phyloP scores from a whole-genome alignment of 2,888 invertebrate genomes.

The Machimus rusticus region DNA sequence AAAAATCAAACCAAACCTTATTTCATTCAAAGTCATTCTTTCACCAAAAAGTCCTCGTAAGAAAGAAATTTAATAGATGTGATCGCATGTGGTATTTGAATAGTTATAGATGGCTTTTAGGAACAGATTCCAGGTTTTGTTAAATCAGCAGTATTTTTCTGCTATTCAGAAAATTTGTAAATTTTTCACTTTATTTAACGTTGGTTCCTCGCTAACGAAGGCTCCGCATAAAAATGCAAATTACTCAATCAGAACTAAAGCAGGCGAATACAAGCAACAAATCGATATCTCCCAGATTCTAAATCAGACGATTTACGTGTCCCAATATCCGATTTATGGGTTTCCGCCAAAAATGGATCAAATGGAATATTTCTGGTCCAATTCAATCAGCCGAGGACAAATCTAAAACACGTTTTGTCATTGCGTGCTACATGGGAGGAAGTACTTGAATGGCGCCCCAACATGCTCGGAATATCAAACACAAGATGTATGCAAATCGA shows the following conservation, averaged over 20 bases:
- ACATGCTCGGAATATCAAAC: conserved; percentile 46
- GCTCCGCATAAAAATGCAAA: conserved; percentile 45
- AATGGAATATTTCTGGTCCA: conserved; percentile 48
- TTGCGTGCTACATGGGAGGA: conserved; percentile 44
- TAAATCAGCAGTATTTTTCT: neutral
- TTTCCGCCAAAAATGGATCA: conserved; percentile 46
- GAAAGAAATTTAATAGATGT: too few species aligned
- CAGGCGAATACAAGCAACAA: conserved; percentile 46
- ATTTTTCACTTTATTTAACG: conserved; percentile 27
- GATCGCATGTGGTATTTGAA: too few species aligned
- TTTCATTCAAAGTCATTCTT: too few species aligned
- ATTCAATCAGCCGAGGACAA: conserved; percentile 47
- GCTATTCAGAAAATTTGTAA: neutral
- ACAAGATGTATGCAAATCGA: conserved; percentile 45
- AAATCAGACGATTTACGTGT: conserved; percentile 48
- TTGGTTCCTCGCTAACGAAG: neutral
- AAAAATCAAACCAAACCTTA: too few species aligned
- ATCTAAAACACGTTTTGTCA: conserved; percentile 47
- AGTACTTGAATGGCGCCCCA: conserved; percentile 41
- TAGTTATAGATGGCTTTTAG: too few species aligned
- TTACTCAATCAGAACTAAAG: conserved; percentile 46
- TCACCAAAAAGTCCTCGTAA: too few species aligned
- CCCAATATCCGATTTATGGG: conserved; percentile 45
- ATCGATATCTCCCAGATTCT: conserved; percentile 43
- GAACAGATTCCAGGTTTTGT: too few species aligned